Evolutionary conservation across 2,113 vertebrate species (phyloP).

Genomic region (Sinocyclocheilus anshuiensis): DNA sequence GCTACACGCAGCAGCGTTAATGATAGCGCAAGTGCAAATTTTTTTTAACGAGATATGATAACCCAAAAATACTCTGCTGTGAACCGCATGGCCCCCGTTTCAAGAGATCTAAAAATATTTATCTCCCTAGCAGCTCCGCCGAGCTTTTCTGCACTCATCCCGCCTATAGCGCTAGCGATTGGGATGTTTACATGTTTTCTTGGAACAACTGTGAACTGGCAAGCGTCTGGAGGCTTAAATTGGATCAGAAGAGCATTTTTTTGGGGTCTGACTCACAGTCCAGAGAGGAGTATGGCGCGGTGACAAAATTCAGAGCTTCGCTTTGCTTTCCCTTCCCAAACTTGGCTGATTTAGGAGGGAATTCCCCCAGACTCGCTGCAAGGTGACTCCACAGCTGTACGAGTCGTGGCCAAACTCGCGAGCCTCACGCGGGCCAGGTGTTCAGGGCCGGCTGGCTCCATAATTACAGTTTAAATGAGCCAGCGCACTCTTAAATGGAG

Average conservation of each 20-base stretch:
- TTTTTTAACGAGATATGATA: slow-evolving; percentile 29
- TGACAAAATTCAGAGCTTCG: slow-evolving; percentile 32
- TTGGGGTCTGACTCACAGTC: slow-evolving; percentile 32
- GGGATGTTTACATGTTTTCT: slow-evolving; percentile 37
- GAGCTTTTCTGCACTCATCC: slow-evolving; percentile 4
- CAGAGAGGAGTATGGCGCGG: slow-evolving; percentile 26
- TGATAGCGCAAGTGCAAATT: slow-evolving; percentile 38
- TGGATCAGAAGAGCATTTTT: slow-evolving; percentile 25
- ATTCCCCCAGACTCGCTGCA: slow-evolving; percentile 49
- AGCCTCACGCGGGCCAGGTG: slow-evolving; percentile 13
- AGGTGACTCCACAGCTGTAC: slow-evolving; percentile 49
- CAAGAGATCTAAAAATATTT: slow-evolving; percentile 47
- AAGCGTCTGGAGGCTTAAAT: slow-evolving; percentile 18
- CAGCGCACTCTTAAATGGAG: slow-evolving; percentile 1
- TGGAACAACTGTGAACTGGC: slow-evolving; percentile 28
- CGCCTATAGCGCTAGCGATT: slow-evolving; percentile 24
- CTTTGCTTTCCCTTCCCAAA: slow-evolving; percentile 42
- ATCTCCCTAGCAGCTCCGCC: slow-evolving; percentile 5
- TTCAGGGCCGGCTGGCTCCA: slow-evolving; percentile 4
- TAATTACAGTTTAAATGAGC: slow-evolving; percentile 18
- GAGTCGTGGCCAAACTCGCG: not conserved
- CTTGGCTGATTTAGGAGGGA: slow-evolving; percentile 53
- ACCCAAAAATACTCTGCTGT: slow-evolving; percentile 40
- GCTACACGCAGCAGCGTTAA: not conserved
- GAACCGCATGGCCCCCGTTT: slow-evolving; percentile 39